These are phyloP conservation scores for Campoletis sonorensis DNA, from an alignment of 1,140 invertebrate genomes.

Conservation along the genomic window DNA sequence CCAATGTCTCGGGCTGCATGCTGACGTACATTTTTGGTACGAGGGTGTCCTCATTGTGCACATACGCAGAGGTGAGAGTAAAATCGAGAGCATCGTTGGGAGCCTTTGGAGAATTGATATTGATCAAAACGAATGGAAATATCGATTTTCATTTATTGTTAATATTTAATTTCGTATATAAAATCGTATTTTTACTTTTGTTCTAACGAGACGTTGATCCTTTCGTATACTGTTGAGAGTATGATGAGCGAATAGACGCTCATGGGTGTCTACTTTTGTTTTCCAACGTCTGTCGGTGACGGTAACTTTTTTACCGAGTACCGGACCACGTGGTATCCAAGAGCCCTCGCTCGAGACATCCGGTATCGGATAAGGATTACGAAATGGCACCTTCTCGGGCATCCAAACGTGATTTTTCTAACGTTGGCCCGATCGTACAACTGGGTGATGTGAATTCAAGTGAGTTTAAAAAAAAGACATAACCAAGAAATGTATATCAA, in stretches of 20 bases:
- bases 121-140: not conserved
- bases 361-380: slow-evolving; percentile 72
- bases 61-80: slow-evolving; percentile 66
- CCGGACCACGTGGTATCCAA: slow-evolving; percentile 62
- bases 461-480: not conserved
- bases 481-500: not conserved
- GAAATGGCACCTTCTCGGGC: slow-evolving; percentile 56
- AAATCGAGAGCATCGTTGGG: slow-evolving; percentile 69
- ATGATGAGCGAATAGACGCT: slow-evolving; percentile 72
- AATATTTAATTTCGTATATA: not conserved
- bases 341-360: slow-evolving; percentile 68
- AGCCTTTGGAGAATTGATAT: slow-evolving; percentile 58
- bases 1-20: slow-evolving; percentile 70
- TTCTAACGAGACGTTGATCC: slow-evolving; percentile 62
- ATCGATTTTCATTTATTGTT: not conserved
- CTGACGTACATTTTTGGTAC: slow-evolving; percentile 64
- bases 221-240: slow-evolving; percentile 70
- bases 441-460: not conserved
- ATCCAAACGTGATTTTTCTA: slow-evolving; percentile 33
- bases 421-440: not conserved
- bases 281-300: slow-evolving; percentile 64
- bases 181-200: slow-evolving; percentile 51
- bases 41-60: slow-evolving; percentile 64
- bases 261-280: slow-evolving; percentile 63
- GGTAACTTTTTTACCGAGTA: slow-evolving; percentile 65